Evolutionary conservation across 2,888 invertebrate genomes (phyloP).

Genomic region (Candidula unifasciata): DNA sequence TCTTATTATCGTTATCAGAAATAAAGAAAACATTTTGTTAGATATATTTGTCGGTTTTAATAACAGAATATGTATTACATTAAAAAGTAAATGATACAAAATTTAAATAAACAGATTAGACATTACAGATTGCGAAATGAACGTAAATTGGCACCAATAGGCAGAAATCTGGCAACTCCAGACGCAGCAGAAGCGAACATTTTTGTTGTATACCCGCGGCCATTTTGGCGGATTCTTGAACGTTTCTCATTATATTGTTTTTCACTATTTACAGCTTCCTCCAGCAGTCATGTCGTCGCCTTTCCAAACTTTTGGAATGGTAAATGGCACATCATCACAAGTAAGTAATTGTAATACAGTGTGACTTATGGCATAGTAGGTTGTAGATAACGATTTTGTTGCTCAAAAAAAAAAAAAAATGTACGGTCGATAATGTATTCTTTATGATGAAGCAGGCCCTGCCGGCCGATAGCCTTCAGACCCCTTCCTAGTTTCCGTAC

Average conservation of each 20-base stretch:
- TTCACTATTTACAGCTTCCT: background rate
- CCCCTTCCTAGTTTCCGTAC: too few relatives aligned
- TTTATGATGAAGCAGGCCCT: too few relatives aligned
- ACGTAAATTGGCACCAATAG: background rate
- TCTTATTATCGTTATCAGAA: too few relatives aligned
- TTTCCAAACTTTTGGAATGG: background rate
- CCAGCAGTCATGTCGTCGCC: background rate
- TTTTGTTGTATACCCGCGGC: background rate
- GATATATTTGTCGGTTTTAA: too few relatives aligned
- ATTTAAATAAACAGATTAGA: background rate
- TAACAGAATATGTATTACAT: too few relatives aligned
- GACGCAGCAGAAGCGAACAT: background rate
- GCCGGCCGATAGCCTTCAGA: too few relatives aligned
- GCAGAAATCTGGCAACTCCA: background rate
- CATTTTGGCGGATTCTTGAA: conserved; percentile 19
- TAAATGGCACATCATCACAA: conserved; percentile 30
- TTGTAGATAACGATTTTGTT: too few relatives aligned
- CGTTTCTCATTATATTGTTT: background rate
- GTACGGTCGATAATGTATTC: too few relatives aligned
- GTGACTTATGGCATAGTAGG: too few relatives aligned
- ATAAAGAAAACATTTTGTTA: too few relatives aligned
- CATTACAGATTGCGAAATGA: background rate
- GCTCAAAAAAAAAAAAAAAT: too few relatives aligned
- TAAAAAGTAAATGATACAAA: background rate
- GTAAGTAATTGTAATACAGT: background rate